A percentile compares a stretch with the other conserved stretches of the same genome.
Evolutionary conservation across 2,113 vertebrate genomes (phyloP).

Genomic region (Furnarius figulus): DNA sequence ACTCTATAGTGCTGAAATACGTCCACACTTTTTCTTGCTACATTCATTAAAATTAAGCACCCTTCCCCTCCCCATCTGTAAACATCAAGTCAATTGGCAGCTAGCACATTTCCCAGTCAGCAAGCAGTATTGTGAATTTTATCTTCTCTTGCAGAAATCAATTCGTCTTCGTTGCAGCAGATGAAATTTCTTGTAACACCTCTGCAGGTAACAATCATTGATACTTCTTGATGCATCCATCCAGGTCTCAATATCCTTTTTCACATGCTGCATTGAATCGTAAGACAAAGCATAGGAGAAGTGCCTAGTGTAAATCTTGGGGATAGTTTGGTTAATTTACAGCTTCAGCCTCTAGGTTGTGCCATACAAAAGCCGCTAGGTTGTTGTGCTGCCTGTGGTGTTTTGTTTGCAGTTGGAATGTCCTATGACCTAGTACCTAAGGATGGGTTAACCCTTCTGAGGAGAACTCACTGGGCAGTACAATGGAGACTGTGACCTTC

Average conservation of each 20-base stretch:
- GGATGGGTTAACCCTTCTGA: conserved; percentile 34
- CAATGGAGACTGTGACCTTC: background rate
- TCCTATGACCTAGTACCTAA: conserved; percentile 51
- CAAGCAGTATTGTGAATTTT: conserved; percentile 96
- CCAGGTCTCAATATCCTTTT: conserved; percentile 85
- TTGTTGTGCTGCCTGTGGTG: conserved; percentile 70
- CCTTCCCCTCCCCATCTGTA: conserved; percentile 76
- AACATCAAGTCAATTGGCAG: conserved; percentile 83
- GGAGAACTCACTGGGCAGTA: background rate
- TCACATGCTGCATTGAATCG: conserved; percentile 80
- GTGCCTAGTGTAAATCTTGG: conserved; percentile 51
- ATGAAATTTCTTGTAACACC: conserved; percentile 98
- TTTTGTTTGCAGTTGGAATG: conserved; percentile 65
- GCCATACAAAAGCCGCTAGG: conserved; percentile 38
- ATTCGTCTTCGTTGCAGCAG: conserved; percentile 97
- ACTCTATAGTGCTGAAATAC: conserved; percentile 59
- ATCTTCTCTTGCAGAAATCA: conserved; percentile 98
- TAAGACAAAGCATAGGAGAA: conserved; percentile 68
- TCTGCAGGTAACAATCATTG: conserved; percentile 95
- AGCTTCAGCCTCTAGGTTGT: conserved; percentile 56
- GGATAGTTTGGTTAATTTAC: conserved; percentile 50
- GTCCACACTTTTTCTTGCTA: conserved; percentile 72
- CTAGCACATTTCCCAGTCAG: conserved; percentile 85
- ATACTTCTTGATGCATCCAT: conserved; percentile 89
- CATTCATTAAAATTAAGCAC: conserved; percentile 80